Evolutionary conservation across 2,113 vertebrate species (phyloP).

Genomic region (Procavia capensis): DNA sequence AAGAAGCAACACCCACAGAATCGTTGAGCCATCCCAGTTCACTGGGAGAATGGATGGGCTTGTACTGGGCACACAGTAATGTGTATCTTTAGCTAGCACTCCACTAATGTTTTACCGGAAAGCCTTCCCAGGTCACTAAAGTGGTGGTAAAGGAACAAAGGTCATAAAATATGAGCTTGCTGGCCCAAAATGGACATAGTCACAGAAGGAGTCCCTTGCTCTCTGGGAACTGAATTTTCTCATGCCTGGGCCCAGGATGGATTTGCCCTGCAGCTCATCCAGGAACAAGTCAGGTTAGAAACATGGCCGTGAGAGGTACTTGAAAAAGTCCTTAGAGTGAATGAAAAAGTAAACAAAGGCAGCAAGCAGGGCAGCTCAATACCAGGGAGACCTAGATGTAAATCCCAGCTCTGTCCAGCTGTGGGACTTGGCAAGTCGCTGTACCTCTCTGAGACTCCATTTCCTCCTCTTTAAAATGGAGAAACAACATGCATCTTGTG

Average conservation of each 20-base stretch:
- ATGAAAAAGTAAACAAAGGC: neutral
- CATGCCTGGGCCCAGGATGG: neutral
- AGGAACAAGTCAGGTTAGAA: neutral
- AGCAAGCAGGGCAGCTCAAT: neutral
- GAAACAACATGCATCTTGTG: neutral
- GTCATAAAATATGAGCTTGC: neutral
- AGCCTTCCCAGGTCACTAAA: neutral
- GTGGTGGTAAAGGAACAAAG: neutral
- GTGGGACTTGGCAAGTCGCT: too few species aligned
- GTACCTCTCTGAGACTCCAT: neutral
- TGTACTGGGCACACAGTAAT: neutral
- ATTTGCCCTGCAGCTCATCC: neutral
- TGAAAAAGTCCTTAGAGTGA: neutral
- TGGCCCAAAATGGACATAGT: neutral
- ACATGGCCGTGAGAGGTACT: neutral
- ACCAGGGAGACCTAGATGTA: neutral
- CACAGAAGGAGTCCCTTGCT: neutral
- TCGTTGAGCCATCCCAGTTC: neutral
- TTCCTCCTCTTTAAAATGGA: neutral
- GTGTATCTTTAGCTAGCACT: too few species aligned
- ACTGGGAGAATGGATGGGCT: fast-evolving
- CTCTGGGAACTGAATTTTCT: neutral
- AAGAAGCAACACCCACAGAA: fast-evolving
- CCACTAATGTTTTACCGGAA: neutral
- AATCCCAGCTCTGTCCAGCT: neutral